Percentiles rank a stretch among this genome's conserved stretches.
Conservation (phyloP, 2,113 vertebrate species). For the Rhodinocichla rosea region DNA sequence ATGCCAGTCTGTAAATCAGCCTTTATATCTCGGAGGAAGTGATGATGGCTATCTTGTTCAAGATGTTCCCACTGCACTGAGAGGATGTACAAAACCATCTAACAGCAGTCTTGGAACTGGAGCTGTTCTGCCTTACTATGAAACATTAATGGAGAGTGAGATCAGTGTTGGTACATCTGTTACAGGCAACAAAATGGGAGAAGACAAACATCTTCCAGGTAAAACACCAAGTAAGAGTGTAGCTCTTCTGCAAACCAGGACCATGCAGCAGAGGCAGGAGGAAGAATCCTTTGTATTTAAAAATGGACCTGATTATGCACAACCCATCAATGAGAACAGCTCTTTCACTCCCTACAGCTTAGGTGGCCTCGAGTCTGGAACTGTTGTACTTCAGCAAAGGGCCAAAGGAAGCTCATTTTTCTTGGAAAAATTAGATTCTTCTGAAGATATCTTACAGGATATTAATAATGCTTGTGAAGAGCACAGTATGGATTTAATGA, state of each 20-base stretch:
- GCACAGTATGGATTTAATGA: not conserved
- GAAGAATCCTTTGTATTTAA: not conserved
- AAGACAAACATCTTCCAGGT: not conserved
- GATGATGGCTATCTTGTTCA: not conserved
- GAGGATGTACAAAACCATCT: not conserved
- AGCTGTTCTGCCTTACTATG: slow-evolving; percentile 34
- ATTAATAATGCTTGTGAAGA: not conserved
- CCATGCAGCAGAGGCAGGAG: not conserved
- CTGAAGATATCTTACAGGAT: not conserved
- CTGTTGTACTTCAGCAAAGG: not conserved
- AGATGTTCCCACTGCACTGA: not conserved
- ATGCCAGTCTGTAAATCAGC: not conserved
- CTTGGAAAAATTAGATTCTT: not conserved
- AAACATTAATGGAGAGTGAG: slow-evolving; percentile 39
- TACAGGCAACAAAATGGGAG: not conserved
- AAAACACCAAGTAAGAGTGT: not conserved
- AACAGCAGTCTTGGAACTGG: not conserved
- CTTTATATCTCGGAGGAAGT: not conserved
- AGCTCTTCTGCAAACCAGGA: not conserved
- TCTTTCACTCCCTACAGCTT: not conserved
- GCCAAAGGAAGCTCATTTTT: not conserved
- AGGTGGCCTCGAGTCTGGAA: not conserved
- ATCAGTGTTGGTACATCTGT: not conserved
- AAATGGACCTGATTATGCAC: not conserved
- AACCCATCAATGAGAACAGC: not conserved